Conservation (phyloP, 2,797 vertebrate species). For the Malurus leucopterus region DNA sequence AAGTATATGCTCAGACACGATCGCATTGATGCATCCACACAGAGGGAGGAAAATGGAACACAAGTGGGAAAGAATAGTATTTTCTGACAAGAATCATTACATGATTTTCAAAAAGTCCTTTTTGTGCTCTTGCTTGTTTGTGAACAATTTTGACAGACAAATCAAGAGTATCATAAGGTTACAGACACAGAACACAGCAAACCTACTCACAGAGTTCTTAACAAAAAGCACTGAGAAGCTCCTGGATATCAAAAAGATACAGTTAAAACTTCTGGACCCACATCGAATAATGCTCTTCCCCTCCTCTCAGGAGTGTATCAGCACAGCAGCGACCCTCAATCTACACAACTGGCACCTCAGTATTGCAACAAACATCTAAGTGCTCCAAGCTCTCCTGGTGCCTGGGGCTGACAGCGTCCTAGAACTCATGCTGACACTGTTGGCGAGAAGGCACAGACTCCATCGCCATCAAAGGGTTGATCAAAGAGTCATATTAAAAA, state of each 20-base stretch:
- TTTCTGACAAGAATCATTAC: neutral
- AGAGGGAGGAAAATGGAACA: neutral
- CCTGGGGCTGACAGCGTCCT: neutral
- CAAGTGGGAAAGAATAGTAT: neutral
- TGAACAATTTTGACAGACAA: neutral
- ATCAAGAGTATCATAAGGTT: neutral
- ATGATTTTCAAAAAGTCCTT: neutral
- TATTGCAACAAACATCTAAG: neutral
- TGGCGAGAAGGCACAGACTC: neutral
- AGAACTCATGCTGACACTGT: neutral
- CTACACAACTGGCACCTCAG: neutral
- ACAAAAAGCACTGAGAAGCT: neutral
- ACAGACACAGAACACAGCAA: neutral
- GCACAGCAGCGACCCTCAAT: neutral
- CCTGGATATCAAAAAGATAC: neutral
- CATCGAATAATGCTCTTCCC: neutral
- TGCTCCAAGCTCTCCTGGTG: neutral
- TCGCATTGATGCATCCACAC: neutral
- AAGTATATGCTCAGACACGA: neutral
- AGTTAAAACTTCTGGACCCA: neutral
- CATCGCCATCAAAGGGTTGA: neutral
- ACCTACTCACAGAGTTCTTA: neutral
- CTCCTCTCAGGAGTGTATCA: neutral
- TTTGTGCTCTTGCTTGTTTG: neutral
- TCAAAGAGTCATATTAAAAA: neutral